Percentiles rank a stretch among this genome's conserved stretches.
These are phyloP conservation scores for Melanerpes formicivorus DNA, from an alignment of 2,113 vertebrate genomes.

Conservation along the genomic window DNA sequence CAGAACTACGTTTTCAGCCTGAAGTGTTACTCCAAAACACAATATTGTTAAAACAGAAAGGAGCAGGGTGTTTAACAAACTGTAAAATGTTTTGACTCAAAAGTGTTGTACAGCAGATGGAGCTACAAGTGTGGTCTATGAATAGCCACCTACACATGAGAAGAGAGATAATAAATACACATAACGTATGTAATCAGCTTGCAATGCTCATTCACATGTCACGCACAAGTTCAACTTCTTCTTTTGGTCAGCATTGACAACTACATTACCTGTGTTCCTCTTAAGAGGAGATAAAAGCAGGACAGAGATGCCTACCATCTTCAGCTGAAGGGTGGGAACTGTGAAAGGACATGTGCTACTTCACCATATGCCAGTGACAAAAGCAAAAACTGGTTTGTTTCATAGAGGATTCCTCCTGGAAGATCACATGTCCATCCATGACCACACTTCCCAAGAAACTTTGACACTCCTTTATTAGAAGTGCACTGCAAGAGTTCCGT, in stretches of 20 bases:
- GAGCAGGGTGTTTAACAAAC: conserved; percentile 24
- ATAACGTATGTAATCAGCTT: neutral
- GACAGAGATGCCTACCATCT: neutral
- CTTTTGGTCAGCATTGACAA: neutral
- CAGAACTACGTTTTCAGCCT: neutral
- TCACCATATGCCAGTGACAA: neutral
- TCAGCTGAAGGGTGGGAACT: neutral
- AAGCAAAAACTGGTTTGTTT: neutral
- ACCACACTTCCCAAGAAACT: neutral
- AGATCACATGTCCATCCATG: neutral
- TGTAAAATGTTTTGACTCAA: conserved; percentile 52
- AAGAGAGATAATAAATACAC: conserved; percentile 3
- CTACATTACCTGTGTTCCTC: neutral
- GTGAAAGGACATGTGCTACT: neutral
- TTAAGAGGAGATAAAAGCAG: neutral
- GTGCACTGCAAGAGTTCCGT: neutral
- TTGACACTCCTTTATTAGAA: neutral
- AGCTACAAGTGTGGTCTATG: conserved; percentile 20
- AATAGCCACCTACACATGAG: conserved; percentile 36
- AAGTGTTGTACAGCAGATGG: conserved; percentile 52
- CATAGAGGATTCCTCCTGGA: neutral
- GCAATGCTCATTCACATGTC: neutral
- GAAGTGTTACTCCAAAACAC: conserved; percentile 20
- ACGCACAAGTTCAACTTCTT: neutral
- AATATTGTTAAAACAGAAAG: neutral